Conservation (phyloP, 2,797 vertebrate species). For the Enteromius afrohamiltoni region DNA sequence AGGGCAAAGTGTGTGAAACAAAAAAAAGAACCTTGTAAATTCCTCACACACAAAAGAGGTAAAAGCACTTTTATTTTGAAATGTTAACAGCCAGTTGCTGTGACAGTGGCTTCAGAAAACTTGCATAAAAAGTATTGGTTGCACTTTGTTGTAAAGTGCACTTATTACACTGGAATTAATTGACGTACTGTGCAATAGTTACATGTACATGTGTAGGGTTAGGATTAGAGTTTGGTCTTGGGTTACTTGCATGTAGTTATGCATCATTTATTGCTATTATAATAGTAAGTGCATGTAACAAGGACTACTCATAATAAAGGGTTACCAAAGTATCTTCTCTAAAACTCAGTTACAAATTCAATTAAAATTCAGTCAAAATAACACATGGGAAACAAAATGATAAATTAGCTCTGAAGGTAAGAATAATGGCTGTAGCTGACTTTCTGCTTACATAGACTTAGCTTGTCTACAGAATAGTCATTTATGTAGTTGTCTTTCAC, state of each 20-base stretch:
- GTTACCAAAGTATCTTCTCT: not conserved
- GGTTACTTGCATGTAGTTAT: not conserved
- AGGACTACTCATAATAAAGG: not conserved
- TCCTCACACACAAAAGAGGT: conserved; percentile 53
- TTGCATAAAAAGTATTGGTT: conserved; percentile 5
- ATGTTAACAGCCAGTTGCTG: conserved; percentile 54
- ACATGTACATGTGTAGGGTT: not conserved
- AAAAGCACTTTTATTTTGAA: conserved; percentile 59
- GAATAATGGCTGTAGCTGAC: not conserved
- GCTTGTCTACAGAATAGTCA: conserved; percentile 24
- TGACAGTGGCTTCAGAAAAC: conserved; percentile 45
- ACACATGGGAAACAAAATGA: not conserved
- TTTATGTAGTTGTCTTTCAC: conserved; percentile 33
- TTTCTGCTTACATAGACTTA: conserved; percentile 16
- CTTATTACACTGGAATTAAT: not conserved
- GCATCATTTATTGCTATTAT: not conserved
- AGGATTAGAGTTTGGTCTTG: not conserved
- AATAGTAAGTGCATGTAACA: not conserved
- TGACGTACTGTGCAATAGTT: not conserved
- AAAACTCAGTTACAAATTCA: not conserved
- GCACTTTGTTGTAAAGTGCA: not conserved
- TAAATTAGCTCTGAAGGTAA: not conserved
- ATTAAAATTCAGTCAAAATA: too few relatives aligned
- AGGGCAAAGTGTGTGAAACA: conserved; percentile 31
- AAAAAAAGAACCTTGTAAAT: conserved; percentile 59